phyloP scores from a whole-genome alignment of 2,888 invertebrate species.

The Diaphora mendica region DNA sequence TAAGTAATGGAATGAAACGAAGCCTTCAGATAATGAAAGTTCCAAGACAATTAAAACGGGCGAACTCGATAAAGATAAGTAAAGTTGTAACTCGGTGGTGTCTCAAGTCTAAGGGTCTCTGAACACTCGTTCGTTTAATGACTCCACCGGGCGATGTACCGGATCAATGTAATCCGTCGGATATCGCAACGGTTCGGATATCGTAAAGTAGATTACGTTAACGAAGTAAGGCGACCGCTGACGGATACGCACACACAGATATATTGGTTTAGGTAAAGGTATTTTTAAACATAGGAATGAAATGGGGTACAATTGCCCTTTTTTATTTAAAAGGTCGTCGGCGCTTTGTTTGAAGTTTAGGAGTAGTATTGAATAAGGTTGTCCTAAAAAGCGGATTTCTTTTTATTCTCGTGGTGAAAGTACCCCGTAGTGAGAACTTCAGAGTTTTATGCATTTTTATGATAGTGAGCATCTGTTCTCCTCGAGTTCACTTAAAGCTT shows the following conservation, averaged over 20 bases:
- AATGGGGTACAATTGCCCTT: background rate
- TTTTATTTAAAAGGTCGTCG: background rate
- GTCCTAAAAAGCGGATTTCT: background rate
- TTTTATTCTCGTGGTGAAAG: background rate
- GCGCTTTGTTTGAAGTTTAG: background rate
- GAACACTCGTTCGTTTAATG: constrained; percentile 19
- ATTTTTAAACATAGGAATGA: background rate
- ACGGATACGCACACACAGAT: background rate
- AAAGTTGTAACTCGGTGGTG: constrained; percentile 4
- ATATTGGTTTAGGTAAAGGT: background rate
- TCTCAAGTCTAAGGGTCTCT: constrained; percentile 1
- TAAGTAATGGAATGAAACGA: constrained; percentile 2
- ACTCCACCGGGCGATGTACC: constrained; percentile 7
- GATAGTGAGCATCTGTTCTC: background rate
- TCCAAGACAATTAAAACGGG: constrained; percentile 18
- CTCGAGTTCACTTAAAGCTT: background rate
- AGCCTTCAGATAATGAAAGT: background rate
- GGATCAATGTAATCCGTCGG: constrained; percentile 14
- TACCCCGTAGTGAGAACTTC: background rate
- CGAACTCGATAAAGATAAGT: constrained; percentile 19
- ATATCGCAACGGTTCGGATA: constrained; percentile 10
- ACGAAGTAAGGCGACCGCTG: constrained; percentile 14
- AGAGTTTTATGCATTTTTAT: background rate
- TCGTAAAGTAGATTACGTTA: constrained; percentile 21
- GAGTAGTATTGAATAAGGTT: background rate